Evolutionary conservation across 2,113 vertebrate genomes (phyloP).

Genomic region (Ochotona princeps): DNA sequence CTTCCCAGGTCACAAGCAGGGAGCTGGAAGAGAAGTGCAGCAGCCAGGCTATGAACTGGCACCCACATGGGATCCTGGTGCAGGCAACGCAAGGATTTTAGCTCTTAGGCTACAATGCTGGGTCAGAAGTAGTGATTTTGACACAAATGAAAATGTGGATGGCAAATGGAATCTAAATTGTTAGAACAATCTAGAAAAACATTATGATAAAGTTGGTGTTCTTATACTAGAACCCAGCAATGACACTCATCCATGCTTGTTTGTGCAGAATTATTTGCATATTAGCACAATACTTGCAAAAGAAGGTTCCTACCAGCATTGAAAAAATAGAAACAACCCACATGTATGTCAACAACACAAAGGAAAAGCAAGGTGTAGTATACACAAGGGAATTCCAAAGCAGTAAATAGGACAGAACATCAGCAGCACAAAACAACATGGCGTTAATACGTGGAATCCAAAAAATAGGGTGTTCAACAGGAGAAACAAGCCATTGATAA

Average conservation of each 20-base stretch:
- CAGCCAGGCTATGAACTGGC: too few relatives aligned
- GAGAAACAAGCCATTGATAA: conserved; percentile 29
- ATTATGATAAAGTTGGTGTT: background rate
- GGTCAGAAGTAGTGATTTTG: background rate
- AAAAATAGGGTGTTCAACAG: background rate
- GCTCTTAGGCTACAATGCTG: too few relatives aligned
- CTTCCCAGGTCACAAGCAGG: too few relatives aligned
- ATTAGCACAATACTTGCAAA: background rate
- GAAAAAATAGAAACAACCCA: conserved; percentile 33
- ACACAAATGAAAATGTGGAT: background rate
- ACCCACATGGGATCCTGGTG: too few relatives aligned
- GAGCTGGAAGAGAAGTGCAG: too few relatives aligned
- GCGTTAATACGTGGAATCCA: background rate
- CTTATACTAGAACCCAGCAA: background rate
- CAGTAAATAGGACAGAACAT: background rate
- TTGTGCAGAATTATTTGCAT: background rate
- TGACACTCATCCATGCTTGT: too few relatives aligned
- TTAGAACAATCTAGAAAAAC: background rate
- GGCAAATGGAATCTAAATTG: background rate
- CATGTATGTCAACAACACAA: conserved; percentile 29
- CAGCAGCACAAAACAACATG: background rate
- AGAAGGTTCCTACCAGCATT: background rate
- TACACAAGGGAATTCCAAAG: background rate
- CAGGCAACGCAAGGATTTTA: too few relatives aligned
- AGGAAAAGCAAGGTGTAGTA: background rate